These are phyloP conservation scores for Protonemura montana DNA, from an alignment of 2,888 invertebrate genomes.

Conservation along the genomic window DNA sequence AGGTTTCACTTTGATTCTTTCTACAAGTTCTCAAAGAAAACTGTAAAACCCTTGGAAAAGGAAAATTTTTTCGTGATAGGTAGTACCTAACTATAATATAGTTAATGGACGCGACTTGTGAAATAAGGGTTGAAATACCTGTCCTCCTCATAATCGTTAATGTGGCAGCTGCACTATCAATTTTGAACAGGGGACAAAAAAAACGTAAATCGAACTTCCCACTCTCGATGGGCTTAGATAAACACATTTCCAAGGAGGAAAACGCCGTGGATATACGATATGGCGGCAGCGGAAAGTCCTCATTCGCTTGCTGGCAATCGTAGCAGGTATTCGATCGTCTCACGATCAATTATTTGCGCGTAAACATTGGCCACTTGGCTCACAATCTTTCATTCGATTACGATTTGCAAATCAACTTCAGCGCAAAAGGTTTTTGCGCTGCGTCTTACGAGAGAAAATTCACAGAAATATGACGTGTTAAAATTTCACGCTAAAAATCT, in stretches of 20 bases:
- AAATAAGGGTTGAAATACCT: constrained; percentile 7
- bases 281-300: not conserved
- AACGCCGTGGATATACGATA: not conserved
- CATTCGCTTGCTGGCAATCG: not conserved
- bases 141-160: not conserved
- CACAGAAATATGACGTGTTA: not conserved
- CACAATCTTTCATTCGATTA: no score
- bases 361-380: not conserved
- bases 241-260: not conserved
- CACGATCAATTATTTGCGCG: not conserved
- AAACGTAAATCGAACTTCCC: not conserved
- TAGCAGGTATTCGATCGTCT: not conserved
- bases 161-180: constrained; percentile 12
- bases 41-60: no score
- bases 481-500: not conserved
- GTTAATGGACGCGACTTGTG: not conserved
- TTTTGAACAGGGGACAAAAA: not conserved
- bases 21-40: no score
- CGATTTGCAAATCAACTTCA: no score
- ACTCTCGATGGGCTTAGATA: not conserved
- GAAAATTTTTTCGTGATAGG: no score
- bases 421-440: no score
- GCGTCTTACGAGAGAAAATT: not conserved
- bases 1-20: no score
- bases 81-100: no score